Base-by-base conservation (phyloP, 2,113 vertebrate species). In the Ondatra zibethicus region DNA sequence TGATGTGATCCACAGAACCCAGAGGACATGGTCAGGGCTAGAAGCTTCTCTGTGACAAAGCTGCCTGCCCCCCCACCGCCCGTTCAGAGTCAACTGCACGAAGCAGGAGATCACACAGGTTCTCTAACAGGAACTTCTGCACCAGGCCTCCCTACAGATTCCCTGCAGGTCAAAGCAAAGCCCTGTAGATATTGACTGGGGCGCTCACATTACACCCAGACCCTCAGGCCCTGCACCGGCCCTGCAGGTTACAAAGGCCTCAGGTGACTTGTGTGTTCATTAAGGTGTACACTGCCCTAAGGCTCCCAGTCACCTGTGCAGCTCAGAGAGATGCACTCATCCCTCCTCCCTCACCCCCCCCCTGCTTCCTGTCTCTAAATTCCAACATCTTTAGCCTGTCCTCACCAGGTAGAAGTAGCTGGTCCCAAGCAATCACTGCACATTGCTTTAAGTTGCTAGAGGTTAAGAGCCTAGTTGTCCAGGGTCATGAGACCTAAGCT, bases 31-130 rank as follows among this genome's bases (percentile, higher is more conserved):
- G 36, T 7, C 65, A 61, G 55, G 61, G 63, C 39, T 10, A 63
- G 58, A 4, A 4, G n/a, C 3, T 12, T 75, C 77, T 58, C 42
- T 31, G 5, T 3, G 12, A 23, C 5, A 0, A 7, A 87, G n/a
- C n/a, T n/a, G n/a, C n/a, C n/a, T n/a, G n/a, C n/a, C n/a, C n/a
- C n/a, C n/a, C n/a, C n/a, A n/a, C n/a, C n/a, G n/a, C 58, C 58
- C 58, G 55, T 1, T 0, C 61, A 10, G 55, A 61, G 25, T 2
- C 58, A 84, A 1, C 31, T 21, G 27, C 19, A 4, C 14, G 8
- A 7, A 36, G 45, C 52, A 33, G 73, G 66, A 70, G 29, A 23
- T 52, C 0, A 0, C 5, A 3, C 27, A 19, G 10, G 1, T 25
- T 63, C 47, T 45, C 39, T 33, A 11, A 45, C 10, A 12, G 1